Percentiles rank a stretch among this genome's conserved stretches.
Evolutionary conservation across 2,888 invertebrate species (phyloP).

Genomic region (Macrosiphum euphorbiae): DNA sequence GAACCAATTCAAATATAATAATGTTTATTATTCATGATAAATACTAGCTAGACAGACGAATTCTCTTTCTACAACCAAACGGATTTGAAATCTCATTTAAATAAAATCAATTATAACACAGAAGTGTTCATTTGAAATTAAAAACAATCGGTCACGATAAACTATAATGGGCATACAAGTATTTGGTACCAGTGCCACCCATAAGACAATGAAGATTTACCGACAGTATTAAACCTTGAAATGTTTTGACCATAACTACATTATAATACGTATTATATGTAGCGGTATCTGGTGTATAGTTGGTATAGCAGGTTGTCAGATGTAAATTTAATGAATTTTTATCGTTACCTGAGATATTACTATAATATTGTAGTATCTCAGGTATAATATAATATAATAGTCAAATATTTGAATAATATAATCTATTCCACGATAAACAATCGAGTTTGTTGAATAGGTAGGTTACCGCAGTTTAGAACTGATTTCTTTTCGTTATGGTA

Average conservation of each 20-base stretch:
- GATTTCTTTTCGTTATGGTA: constrained; percentile 35
- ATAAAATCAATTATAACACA: background rate
- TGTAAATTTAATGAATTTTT: constrained; percentile 24
- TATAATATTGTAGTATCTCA: constrained; percentile 5
- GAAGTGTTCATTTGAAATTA: background rate
- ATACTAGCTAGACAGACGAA: background rate
- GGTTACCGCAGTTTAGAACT: background rate
- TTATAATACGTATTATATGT: background rate
- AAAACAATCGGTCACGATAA: constrained; percentile 32
- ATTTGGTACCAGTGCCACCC: background rate
- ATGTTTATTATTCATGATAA: background rate
- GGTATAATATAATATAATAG: too few species aligned
- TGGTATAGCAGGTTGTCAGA: background rate
- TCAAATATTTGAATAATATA: constrained; percentile 31
- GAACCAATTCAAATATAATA: background rate
- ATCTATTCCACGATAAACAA: constrained; percentile 15
- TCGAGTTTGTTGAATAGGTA: background rate
- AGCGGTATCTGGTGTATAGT: background rate
- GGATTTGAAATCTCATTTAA: background rate
- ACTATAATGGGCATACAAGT: background rate
- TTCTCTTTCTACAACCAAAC: background rate
- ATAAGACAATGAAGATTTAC: constrained; percentile 39
- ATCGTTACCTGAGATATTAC: background rate
- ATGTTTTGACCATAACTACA: background rate
- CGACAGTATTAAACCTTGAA: constrained; percentile 39